Conservation (phyloP, 1,140 invertebrate species). For the Dendroctonus valens region DNA sequence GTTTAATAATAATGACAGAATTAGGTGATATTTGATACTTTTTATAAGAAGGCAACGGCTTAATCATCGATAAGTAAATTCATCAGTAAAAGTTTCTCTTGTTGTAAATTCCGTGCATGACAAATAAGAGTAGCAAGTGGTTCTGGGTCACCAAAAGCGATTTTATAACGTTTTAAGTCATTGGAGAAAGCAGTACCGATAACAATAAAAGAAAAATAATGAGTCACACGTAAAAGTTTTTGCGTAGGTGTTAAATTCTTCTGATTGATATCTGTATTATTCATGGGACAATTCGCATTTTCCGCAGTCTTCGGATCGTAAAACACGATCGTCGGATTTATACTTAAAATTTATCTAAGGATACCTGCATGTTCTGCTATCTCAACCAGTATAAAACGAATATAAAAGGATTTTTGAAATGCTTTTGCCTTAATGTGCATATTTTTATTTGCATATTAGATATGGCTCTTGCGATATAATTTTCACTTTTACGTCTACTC, state of each 20-base stretch:
- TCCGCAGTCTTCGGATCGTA: neutral
- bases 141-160: conserved; percentile 16
- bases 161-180: conserved; percentile 25
- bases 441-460: neutral
- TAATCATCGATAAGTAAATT: too few species aligned
- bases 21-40: too few species aligned
- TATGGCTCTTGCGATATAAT: neutral
- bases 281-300: neutral
- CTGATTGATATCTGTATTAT: neutral
- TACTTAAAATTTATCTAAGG: neutral
- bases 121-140: neutral
- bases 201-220: conserved; percentile 4
- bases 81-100: too few species aligned
- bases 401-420: too few species aligned
- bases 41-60: too few species aligned
- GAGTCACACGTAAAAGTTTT: conserved; percentile 15
- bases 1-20: too few species aligned
- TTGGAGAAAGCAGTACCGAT: conserved; percentile 16
- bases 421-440: too few species aligned
- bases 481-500: neutral
- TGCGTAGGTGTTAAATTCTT: neutral
- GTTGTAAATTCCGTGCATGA: too few species aligned
- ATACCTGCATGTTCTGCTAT: neutral
- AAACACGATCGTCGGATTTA: neutral
- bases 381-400: neutral